Evolutionary conservation across 1,140 invertebrate species (phyloP), one percentile per base, ranked within the genome.

Genomic region (Saccostrea glomerata): DNA sequence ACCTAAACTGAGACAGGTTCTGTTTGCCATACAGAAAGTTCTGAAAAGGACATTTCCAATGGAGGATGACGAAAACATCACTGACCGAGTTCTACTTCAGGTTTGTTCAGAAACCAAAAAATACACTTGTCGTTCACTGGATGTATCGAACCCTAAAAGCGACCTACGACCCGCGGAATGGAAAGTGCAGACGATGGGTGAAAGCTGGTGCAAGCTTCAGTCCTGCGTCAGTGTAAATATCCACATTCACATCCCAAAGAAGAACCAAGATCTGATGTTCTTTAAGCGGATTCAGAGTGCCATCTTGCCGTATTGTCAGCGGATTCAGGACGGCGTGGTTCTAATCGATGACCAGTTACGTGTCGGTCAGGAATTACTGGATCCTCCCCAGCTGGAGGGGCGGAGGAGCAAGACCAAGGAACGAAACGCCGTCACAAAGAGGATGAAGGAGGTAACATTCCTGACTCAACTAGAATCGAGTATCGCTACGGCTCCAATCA

Each of bases 161-260:
- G 88, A 92, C 11, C 84, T 92, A 54, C 91, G 91, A 73, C 93
- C 94, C 40, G 94, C 94, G 23, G 95, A 95, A 30, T 95, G 93
- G 93, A 94, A 94, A 88, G 93, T 89, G 83, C 91, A 93, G 25
- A 89, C 90, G 25, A 87, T 90, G n/a, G 58, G 88, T 60, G 87
- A 93, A 30, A 88, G 89, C 15, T 97, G 97, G 97, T 96, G 96
- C 90, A 96, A 96, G 91, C 92, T 97, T n/a, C 96, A 97, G 91
- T 96, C 97, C 90, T 95, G 96, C 89, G 96, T 97, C 92, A 96
- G 97, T 92, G 96, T 97, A 93, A 96, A 97, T 94, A 95, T 96
- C 91, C 92, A 96, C 56, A 96, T 97, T 93, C 96, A 96, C 66
- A 96, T 97, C 70, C 94, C 96, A 89, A 95, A 95, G 36, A 95